phyloP scores from a whole-genome alignment of 2,888 invertebrate species.

The Gasteruption jaculator region DNA sequence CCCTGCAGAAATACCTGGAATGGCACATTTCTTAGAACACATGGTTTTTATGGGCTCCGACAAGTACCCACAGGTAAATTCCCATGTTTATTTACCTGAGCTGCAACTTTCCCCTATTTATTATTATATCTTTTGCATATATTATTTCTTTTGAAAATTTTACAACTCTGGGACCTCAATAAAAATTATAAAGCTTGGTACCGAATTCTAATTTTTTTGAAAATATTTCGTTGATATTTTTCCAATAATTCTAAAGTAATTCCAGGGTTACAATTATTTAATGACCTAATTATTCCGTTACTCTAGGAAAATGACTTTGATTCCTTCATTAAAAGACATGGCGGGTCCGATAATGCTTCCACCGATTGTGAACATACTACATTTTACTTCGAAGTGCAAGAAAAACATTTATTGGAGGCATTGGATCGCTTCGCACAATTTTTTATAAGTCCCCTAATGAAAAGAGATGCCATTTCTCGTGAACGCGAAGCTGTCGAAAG shows the following conservation, averaged over 20 bases:
- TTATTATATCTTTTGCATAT: no score
- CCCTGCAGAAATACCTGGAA: constrained; percentile 69
- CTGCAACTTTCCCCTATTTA: no score
- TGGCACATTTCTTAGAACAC: constrained; percentile 84
- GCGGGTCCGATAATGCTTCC: constrained; percentile 82
- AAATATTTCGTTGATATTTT: constrained; percentile 7
- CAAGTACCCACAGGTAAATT: constrained; percentile 77
- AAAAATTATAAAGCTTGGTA: no score
- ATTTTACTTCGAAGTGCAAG: constrained; percentile 85
- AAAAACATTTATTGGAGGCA: constrained; percentile 69
- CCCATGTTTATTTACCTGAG: no score
- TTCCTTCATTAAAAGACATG: constrained; percentile 61
- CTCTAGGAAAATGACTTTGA: constrained; percentile 47
- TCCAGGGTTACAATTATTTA: not conserved
- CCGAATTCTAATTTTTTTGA: constrained; percentile 3
- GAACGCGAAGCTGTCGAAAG: constrained; percentile 87
- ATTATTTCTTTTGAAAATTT: no score
- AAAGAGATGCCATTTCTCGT: constrained; percentile 76
- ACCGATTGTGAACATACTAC: constrained; percentile 85
- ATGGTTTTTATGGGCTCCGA: constrained; percentile 95
- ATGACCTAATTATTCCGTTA: constrained; percentile 6
- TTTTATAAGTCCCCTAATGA: constrained; percentile 82
- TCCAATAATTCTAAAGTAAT: not conserved
- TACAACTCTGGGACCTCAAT: no score
- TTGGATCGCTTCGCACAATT: constrained; percentile 86